A percentile compares a stretch with the other conserved stretches of the same genome.
phyloP scores from a whole-genome alignment of 2,888 invertebrate genomes.

The Drosophila atripex region DNA sequence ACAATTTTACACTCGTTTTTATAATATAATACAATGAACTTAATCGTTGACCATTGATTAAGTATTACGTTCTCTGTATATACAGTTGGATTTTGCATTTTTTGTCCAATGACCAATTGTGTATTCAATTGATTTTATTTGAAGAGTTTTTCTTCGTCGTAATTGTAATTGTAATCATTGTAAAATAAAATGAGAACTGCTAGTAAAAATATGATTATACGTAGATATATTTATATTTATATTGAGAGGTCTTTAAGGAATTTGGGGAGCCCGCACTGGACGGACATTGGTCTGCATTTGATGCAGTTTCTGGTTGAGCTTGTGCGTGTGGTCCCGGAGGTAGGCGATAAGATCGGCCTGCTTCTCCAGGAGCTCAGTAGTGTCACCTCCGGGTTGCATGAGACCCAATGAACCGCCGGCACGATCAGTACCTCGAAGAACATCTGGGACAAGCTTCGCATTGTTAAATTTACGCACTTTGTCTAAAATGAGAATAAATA shows the following conservation, averaged over 20 bases:
- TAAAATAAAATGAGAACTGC: constrained; percentile 37
- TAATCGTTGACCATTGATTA: constrained; percentile 9
- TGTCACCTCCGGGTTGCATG: constrained; percentile 84
- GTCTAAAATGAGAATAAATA: constrained; percentile 80
- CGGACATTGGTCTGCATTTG: constrained; percentile 85
- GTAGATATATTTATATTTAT: constrained; percentile 17
- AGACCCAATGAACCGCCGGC: constrained; percentile 82
- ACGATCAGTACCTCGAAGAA: constrained; percentile 85
- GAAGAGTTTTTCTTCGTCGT: constrained; percentile 52
- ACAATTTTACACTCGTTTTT: constrained; percentile 27
- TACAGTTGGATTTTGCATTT: constrained; percentile 31
- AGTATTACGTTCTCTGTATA: constrained; percentile 32
- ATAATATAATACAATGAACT: constrained; percentile 4
- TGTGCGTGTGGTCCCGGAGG: constrained; percentile 88
- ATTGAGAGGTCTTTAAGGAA: constrained; percentile 55
- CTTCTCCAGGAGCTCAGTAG: constrained; percentile 87
- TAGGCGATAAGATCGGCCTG: constrained; percentile 89
- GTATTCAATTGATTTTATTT: constrained; percentile 27
- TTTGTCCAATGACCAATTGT: constrained; percentile 23
- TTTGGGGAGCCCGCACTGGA: constrained; percentile 58
- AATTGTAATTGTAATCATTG: constrained; percentile 23
- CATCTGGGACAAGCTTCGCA: constrained; percentile 86
- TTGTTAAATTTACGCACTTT: constrained; percentile 87
- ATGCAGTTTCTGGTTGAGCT: constrained; percentile 88
- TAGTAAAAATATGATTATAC: constrained; percentile 29